Percentiles rank a stretch among this genome's conserved stretches.
phyloP scores from a whole-genome alignment of 2,888 invertebrate species.

The Troides helena region DNA sequence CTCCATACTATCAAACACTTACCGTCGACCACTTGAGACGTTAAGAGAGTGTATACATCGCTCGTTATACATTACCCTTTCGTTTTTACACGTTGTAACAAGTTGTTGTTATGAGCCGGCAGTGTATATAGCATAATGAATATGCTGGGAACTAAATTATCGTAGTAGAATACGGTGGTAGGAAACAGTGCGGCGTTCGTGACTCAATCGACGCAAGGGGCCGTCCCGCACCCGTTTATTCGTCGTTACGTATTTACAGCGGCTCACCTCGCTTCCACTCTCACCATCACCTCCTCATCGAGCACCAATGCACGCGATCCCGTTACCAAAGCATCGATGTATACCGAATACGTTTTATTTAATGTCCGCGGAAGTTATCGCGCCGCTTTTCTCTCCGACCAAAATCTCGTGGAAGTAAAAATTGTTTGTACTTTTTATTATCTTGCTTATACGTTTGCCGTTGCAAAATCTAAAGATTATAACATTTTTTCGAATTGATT shows the following conservation, averaged over 20 bases:
- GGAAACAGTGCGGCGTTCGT: slow-evolving; percentile 55
- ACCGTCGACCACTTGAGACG: background rate
- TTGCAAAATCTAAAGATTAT: slow-evolving; percentile 25
- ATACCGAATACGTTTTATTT: slow-evolving; percentile 4
- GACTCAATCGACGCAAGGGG: slow-evolving; percentile 63
- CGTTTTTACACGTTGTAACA: background rate
- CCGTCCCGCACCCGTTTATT: slow-evolving; percentile 51
- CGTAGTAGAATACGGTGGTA: slow-evolving; percentile 49
- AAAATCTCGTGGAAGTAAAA: slow-evolving; percentile 19
- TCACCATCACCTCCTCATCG: slow-evolving; percentile 39
- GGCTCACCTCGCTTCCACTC: slow-evolving; percentile 32
- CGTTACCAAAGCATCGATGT: slow-evolving; percentile 10
- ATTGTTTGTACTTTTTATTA: slow-evolving; percentile 22
- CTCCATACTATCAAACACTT: slow-evolving; percentile 4
- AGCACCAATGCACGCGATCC: background rate
- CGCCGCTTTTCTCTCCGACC: slow-evolving; percentile 6
- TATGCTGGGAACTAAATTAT: slow-evolving; percentile 42
- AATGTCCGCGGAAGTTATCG: slow-evolving; percentile 23
- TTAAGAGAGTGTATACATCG: background rate
- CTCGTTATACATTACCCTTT: slow-evolving; percentile 34
- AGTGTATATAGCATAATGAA: slow-evolving; percentile 42
- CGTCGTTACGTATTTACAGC: slow-evolving; percentile 38
- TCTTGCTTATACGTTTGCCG: slow-evolving; percentile 26
- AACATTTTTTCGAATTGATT: slow-evolving; percentile 16
- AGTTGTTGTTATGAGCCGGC: slow-evolving; percentile 35